Evolutionary conservation across 2,113 vertebrate genomes (phyloP).

Genomic region (Aegithalos caudatus): DNA sequence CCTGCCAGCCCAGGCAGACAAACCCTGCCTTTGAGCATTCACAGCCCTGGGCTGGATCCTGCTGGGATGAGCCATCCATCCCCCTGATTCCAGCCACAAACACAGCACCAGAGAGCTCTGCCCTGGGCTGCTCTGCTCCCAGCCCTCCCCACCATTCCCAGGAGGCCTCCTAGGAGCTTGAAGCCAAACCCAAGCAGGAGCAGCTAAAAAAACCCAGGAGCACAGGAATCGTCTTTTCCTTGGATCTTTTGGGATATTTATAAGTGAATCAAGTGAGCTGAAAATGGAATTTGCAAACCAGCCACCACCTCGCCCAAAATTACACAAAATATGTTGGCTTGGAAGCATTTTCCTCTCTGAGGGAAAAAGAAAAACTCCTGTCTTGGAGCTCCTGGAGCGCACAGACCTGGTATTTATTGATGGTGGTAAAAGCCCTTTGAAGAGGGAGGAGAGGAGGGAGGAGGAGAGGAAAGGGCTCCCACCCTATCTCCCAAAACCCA

Average conservation of each 20-base stretch:
- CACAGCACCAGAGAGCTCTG: not conserved
- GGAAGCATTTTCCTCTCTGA: not conserved
- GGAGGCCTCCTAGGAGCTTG: not conserved
- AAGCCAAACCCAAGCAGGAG: not conserved
- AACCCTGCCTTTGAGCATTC: slow-evolving; percentile 8
- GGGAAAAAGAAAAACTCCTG: not conserved
- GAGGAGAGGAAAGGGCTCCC: not conserved
- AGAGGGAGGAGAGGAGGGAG: not conserved
- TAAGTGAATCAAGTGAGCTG: not conserved
- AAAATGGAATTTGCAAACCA: not conserved
- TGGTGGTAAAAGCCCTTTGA: not conserved
- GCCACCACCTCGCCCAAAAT: not conserved
- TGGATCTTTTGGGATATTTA: not conserved
- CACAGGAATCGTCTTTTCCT: not conserved
- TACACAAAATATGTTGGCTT: not conserved
- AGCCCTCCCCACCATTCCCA: not conserved
- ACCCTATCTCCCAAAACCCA: not conserved
- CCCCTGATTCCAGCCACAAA: not conserved
- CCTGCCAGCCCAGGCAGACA: not conserved
- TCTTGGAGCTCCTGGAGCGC: not conserved
- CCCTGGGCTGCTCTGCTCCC: not conserved
- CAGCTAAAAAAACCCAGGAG: not conserved
- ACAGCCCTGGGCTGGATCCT: not conserved
- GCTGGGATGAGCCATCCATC: not conserved
- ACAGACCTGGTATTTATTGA: not conserved